Evolutionary conservation across 2,888 invertebrate genomes (phyloP), one percentile per base, ranked within the genome.

Genomic region (Pseudococcus longispinus): DNA sequence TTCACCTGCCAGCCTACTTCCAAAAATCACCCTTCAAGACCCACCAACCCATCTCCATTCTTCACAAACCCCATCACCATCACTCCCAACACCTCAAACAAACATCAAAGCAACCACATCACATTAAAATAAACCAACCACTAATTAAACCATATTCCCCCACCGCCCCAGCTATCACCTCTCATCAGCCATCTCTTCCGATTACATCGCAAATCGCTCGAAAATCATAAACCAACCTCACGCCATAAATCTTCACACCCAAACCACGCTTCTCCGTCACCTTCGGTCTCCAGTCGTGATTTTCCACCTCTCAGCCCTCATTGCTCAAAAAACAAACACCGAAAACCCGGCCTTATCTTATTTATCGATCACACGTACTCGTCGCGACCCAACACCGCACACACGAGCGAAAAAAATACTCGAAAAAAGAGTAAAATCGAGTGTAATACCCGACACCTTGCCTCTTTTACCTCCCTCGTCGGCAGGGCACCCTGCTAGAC

Each of bases 401-500:
- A 9, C 4, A 32, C 1, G 13, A 1, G 13, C n/a, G 18, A n/a
- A 51, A 51, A 51, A 51, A 51, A 23, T n/a, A 60, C n/a, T n/a
- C 60, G 60, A 37, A 37, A 37, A 37, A 37, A 37, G n/a, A n/a
- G n/a, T n/a, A 9, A 51, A 9, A 51, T 51, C n/a, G n/a, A 65
- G 65, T 65, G 65, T 65, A 65, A 65, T 65, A 65, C 65, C 26
- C 15, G 65, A 65, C 65, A 65, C 65, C 13, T 65, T 26, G 9
- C 26, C 65, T 3, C 20, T 20, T 55, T n/a, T 20, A 11, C 20
- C 65, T 32, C 29, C 13, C 18, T n/a, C 18, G 4, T 5, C 29
- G 32, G 18, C 37, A n/a, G 74, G n/a, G 74, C 74, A 74, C 74
- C 74, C 32, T 74, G 32, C n/a, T 37, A 74, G 74, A 74, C 74